Evolutionary conservation across 2,113 vertebrate genomes (phyloP), one percentile per base, ranked within the genome.

Genomic region (Asarcornis scutulata): DNA sequence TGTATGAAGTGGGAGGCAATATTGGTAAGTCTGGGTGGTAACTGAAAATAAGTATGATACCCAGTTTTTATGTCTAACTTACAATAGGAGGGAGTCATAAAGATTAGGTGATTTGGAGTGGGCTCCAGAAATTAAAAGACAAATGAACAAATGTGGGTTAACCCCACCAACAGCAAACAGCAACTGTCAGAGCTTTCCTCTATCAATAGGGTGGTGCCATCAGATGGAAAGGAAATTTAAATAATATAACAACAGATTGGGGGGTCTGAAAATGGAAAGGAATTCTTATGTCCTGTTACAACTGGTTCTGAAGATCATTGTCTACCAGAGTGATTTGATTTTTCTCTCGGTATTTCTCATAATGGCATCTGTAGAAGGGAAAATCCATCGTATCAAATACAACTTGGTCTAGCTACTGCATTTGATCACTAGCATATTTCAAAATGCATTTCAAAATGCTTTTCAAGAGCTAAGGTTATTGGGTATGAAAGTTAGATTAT

Each of bases 1-100:
- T 99, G 18, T 99, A 98, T 60, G 98, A 99, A 98, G 98, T 99
- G 46, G 98, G 98, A 81, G 99, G 99, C 29, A 99, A 98, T 67
- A 99, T 99, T 62, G 98, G 99, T 98, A 96, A 97, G 99, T 87
- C 48, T n/a, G 56, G 31, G 4, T 60, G 38, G 56, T 9, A 72
- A 22, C 27, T 73, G 44, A 36, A 69, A 85, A 18, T 40, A 62
- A 64, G 15, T 75, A 62, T 62, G 15, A 32, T 69, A 72, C 1
- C 7, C 29, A 27, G 13, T 21, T 56, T 69, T 78, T 52, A 8
- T 18, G 14, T 17, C 52, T 63, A 42, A 17, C 23, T 72, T 75
- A 1, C 40, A 36, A 59, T 31, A 62, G 25, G 27, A 76, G 40
- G 8, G 17, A 82, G 9, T 58, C 71, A 4, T n/a, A 69, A 69